phyloP scores from a whole-genome alignment of 2,888 invertebrate genomes.

The Cecidostiba fungosa region DNA sequence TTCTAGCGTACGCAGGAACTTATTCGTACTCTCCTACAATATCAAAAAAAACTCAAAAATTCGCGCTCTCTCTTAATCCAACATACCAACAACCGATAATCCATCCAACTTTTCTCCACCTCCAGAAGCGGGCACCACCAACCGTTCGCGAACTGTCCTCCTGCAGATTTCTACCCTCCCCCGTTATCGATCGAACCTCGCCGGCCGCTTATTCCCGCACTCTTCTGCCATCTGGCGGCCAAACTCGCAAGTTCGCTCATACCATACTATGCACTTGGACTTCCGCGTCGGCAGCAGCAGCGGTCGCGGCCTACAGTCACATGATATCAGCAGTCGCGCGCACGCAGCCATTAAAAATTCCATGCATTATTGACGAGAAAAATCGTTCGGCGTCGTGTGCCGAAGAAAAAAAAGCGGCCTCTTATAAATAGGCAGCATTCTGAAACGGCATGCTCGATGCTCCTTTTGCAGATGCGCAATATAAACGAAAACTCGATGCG shows the following conservation, averaged over 20 bases:
- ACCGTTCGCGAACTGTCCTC: neutral
- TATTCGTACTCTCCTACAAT: too few relatives aligned
- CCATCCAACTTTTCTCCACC: neutral
- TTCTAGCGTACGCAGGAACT: too few relatives aligned
- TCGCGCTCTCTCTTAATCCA: neutral
- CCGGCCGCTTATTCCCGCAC: neutral
- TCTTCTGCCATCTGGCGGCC: neutral
- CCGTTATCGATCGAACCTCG: neutral
- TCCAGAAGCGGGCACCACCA: constrained; percentile 24
- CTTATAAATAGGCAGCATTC: constrained; percentile 7
- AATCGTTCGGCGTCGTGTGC: constrained; percentile 11
- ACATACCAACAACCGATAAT: neutral
- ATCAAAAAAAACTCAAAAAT: too few relatives aligned
- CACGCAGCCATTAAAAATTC: constrained; percentile 39
- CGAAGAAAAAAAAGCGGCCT: neutral
- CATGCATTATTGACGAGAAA: constrained; percentile 49
- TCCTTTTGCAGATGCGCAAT: neutral
- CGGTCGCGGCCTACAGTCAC: constrained; percentile 11
- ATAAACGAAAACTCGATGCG: neutral
- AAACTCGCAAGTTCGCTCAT: neutral
- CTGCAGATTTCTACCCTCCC: neutral
- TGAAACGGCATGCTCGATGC: neutral
- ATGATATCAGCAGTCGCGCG: constrained; percentile 20
- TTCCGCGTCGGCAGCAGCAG: neutral
- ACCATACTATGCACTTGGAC: neutral